Evolutionary conservation across 2,888 invertebrate species (phyloP).

Genomic region (Agrochola litura): DNA sequence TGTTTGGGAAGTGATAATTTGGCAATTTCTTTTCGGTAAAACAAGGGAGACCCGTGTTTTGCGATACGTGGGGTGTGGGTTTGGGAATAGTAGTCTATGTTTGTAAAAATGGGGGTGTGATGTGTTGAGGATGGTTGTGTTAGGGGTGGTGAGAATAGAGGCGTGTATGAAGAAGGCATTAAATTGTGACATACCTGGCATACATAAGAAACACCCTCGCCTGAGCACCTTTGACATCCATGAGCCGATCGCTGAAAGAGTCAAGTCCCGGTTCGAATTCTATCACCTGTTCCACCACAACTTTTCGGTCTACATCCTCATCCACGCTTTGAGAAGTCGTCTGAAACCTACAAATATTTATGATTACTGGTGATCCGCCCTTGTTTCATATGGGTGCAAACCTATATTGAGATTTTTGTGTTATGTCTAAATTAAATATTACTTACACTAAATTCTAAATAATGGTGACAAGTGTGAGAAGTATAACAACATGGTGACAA

Average conservation of each 20-base stretch:
- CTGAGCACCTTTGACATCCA: constrained; percentile 95
- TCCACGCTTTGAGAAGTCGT: constrained; percentile 97
- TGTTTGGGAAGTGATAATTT: no score
- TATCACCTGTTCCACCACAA: constrained; percentile 97
- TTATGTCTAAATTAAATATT: neutral
- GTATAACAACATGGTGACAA: neutral
- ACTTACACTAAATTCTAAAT: neutral
- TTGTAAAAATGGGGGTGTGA: neutral
- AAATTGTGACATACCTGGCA: constrained; percentile 93
- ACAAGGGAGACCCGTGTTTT: no score
- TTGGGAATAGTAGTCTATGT: neutral
- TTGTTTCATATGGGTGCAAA: neutral
- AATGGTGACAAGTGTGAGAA: neutral
- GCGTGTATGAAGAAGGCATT: neutral
- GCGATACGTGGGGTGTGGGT: neutral
- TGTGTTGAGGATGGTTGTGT: no score
- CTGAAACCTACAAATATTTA: constrained; percentile 92
- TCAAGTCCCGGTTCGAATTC: constrained; percentile 98
- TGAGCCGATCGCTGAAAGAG: constrained; percentile 95
- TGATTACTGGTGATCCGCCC: neutral
- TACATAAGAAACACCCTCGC: constrained; percentile 98
- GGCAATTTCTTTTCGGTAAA: no score
- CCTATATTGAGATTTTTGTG: neutral
- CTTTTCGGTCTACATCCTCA: constrained; percentile 98
- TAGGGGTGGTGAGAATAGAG: neutral